Percentiles rank a stretch among this genome's conserved stretches.
Conservation (phyloP, 2,797 vertebrate species). For the Anguilla obscura region DNA sequence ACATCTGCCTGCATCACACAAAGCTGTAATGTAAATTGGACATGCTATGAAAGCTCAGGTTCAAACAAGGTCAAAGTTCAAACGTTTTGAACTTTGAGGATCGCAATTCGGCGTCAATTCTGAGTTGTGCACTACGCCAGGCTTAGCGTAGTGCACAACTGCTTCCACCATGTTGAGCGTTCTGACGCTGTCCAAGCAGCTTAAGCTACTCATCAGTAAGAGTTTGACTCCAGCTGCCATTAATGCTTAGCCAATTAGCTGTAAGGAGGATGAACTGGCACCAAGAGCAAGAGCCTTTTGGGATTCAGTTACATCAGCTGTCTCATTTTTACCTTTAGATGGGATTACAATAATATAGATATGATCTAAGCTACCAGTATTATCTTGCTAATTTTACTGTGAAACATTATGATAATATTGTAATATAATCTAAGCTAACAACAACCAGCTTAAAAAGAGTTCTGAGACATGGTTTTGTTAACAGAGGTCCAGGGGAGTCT, state of each 20-base stretch:
- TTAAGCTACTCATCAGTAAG: not conserved
- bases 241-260: not conserved
- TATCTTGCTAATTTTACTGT: not conserved
- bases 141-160: no score
- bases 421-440: not conserved
- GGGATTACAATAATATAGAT: not conserved
- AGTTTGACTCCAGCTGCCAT: not conserved
- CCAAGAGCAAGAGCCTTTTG: not conserved
- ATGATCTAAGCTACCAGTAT: not conserved
- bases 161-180: no score
- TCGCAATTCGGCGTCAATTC: no score
- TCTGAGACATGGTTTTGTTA: not conserved
- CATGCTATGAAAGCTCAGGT: no score
- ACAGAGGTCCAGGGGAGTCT: not conserved
- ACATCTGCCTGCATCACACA: no score
- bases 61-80: no score
- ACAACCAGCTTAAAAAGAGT: not conserved
- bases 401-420: not conserved
- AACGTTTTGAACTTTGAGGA: no score
- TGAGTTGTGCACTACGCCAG: no score
- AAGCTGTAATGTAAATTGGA: no score
- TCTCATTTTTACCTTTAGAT: not conserved
- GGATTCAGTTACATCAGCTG: not conserved
- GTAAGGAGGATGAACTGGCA: not conserved
- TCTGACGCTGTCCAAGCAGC: no score